Evolutionary conservation across 2,797 vertebrate species (phyloP), one percentile per base, ranked within the genome.

Genomic region (Lateolabrax maculatus): DNA sequence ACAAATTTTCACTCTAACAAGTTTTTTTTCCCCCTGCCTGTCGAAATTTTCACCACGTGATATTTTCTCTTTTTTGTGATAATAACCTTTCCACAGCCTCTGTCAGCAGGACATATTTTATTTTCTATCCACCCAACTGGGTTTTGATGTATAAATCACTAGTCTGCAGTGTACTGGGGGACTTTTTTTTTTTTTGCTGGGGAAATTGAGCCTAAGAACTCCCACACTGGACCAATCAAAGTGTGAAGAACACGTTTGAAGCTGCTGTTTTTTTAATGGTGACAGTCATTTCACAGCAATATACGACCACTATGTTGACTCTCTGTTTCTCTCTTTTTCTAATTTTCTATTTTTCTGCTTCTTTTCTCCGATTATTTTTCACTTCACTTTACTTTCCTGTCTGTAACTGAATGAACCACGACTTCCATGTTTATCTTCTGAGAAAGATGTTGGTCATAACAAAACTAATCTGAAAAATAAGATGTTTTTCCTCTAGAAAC

Each of bases 191-290:
- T 31, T 55, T 73, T 12, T 21, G 49, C 75, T 56, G 78, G 80
- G 78, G 88, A 78, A 79, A 89, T 61, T 68, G 60, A 89, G 87
- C 66, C 77, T 81, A 70, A 89, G 83, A 87, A 89, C 84, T 84
- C 84, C 77, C 82, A 89, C 86, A 84, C 52, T 79, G 88, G 84
- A 78, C 84, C 77, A 86, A 90, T 86, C 87, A 89, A 88, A 90
- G 88, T 90, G 86, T 91, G 87, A 89, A 85, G 64, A 87, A 64
- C 65, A 67, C 44, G 83, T 89, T 87, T 90, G 82, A 89, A 86
- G 84, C 87, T 71, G 83, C 81, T 75, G 80, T 63, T 73, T 78
- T 43, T 71, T 71, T 41, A 73, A 83, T 56, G 1, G 60, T 2
- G 23, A 81, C 71, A 80, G 73, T 90, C 84, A 87, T 92, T 89